Conservation (phyloP, 2,888 invertebrate genomes). For the Conus canariensis region DNA sequence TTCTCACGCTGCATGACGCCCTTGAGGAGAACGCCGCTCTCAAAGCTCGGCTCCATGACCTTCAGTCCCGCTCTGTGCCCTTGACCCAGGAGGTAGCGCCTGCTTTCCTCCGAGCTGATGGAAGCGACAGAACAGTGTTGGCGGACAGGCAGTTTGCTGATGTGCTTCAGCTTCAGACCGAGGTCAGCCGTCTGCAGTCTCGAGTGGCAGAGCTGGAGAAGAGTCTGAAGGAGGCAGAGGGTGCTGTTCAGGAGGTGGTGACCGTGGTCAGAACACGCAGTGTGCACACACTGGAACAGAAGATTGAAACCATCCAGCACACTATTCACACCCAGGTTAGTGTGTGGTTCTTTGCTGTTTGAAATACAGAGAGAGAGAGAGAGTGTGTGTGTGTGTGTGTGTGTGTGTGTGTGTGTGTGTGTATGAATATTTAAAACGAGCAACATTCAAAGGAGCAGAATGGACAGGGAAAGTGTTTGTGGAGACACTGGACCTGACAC, state of each 20-base stretch:
- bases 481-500: no score
- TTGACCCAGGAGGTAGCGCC: neutral
- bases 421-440: no score
- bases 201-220: slow-evolving; percentile 49
- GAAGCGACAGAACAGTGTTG: neutral
- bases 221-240: slow-evolving; percentile 38
- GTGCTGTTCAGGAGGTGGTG: slow-evolving; percentile 29
- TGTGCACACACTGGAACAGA: slow-evolving; percentile 43
- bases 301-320: slow-evolving; percentile 41
- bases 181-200: slow-evolving; percentile 49
- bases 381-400: neutral
- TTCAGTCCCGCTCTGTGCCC: slow-evolving; percentile 12
- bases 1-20: slow-evolving; percentile 31
- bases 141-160: slow-evolving; percentile 28
- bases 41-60: slow-evolving; percentile 29
- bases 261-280: slow-evolving; percentile 36
- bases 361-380: neutral
- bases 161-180: slow-evolving; percentile 51
- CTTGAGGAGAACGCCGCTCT: slow-evolving; percentile 36
- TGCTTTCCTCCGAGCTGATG: neutral
- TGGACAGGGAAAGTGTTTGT: no score
- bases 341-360: neutral
- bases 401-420: neutral
- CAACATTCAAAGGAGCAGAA: no score
- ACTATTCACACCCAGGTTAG: slow-evolving; percentile 32